These are phyloP conservation scores for Cepphus grylle DNA, from an alignment of 2,113 vertebrate genomes.

Conservation along the genomic window DNA sequence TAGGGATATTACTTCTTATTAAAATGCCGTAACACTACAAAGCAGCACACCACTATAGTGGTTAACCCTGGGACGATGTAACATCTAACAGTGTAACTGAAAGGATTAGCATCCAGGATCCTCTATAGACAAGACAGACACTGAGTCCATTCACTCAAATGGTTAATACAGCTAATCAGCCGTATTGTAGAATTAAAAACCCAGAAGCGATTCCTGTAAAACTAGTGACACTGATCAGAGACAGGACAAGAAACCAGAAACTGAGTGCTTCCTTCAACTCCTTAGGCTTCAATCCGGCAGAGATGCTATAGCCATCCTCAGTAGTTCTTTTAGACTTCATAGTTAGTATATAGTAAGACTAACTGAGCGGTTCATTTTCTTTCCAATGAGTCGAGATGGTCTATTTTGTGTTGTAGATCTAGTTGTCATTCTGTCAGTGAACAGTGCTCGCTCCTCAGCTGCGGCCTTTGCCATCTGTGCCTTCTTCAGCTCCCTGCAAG, in stretches of 20 bases:
- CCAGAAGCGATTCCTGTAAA: conserved; percentile 61
- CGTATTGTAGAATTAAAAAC: conserved; percentile 42
- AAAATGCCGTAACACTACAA: conserved; percentile 63
- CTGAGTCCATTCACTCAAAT: conserved; percentile 29
- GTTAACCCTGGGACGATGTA: conserved; percentile 69
- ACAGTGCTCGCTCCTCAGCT: conserved; percentile 89
- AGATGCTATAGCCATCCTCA: conserved; percentile 34
- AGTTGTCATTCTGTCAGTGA: conserved; percentile 88
- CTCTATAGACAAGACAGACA: conserved; percentile 31
- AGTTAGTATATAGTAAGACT: conserved; percentile 94
- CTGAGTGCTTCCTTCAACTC: background rate
- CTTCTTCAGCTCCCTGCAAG: conserved; percentile 92
- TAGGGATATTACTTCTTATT: conserved; percentile 57
- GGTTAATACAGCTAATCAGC: conserved; percentile 56
- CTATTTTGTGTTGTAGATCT: conserved; percentile 88
- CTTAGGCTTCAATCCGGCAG: background rate
- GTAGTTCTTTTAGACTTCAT: conserved; percentile 14
- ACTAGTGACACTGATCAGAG: conserved; percentile 38
- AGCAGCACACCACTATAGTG: conserved; percentile 79
- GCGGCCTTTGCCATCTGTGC: conserved; percentile 93
- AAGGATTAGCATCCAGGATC: conserved; percentile 45
- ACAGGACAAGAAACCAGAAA: conserved; percentile 40
- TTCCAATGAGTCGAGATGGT: conserved; percentile 88
- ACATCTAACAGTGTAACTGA: conserved; percentile 68
- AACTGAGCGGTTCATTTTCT: conserved; percentile 96